Percentiles rank a stretch among this genome's conserved stretches.
phyloP scores from a whole-genome alignment of 2,113 vertebrate species.

The Pluvialis apricaria region DNA sequence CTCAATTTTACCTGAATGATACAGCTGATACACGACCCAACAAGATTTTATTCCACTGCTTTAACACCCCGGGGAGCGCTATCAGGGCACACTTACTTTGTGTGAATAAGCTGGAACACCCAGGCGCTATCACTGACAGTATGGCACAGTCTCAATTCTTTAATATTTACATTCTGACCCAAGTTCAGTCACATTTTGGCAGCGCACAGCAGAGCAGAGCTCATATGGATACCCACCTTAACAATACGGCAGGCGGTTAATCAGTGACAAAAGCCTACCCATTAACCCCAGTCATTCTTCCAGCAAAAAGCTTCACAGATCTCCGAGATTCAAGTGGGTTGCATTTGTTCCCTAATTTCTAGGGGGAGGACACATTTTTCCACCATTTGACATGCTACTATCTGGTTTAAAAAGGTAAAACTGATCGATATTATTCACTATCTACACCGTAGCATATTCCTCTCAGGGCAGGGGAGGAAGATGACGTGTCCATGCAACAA shows the following conservation, averaged over 20 bases:
- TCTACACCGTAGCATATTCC: not conserved
- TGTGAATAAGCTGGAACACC: not conserved
- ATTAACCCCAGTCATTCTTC: not conserved
- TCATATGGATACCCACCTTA: not conserved
- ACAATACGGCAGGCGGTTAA: not conserved
- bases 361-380: not conserved
- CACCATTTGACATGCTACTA: not conserved
- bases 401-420: not conserved
- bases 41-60: not conserved
- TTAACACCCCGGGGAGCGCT: not conserved
- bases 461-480: not conserved
- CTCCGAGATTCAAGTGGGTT: not conserved
- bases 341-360: not conserved
- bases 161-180: not conserved
- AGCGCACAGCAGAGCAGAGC: not conserved
- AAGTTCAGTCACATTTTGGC: not conserved
- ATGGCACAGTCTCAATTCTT: not conserved
- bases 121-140: not conserved
- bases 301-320: not conserved
- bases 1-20: not conserved
- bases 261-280: not conserved
- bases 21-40: not conserved
- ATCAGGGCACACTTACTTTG: accelerated
- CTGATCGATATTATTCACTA: not conserved
- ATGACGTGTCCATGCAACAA: not conserved